Base-by-base conservation (phyloP, 2,113 vertebrate genomes). In the Shinisaurus crocodilurus region DNA sequence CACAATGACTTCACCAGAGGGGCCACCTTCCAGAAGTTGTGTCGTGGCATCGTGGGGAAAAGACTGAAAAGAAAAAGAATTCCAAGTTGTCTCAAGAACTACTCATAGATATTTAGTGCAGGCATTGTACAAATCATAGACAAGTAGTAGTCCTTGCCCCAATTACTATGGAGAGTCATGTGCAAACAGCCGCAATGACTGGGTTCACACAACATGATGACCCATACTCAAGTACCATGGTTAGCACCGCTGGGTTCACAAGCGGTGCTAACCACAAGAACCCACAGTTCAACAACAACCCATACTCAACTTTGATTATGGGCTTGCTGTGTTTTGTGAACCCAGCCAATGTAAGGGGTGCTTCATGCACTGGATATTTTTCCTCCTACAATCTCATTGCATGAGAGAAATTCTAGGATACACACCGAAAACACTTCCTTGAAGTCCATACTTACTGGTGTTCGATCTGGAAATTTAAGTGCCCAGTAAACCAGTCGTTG, bases 1-100 rank as follows among this genome's bases (percentile, higher is more conserved):
- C 99, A 99, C 45, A 99, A 94, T 0, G 97, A 94, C 63, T 94
- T 97, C 92, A 99, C 98, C 86, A 96, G 94, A 0, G 98, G 98
- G 25, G 98, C 97, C 76, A 97, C 97, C 88, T 90, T 97, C 94
- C 96, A 96, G 96, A 98, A 99, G 96, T 98, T 99, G 96, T 99
- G 98, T 13, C 98, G 97, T 0, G 98, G 98, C 99, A 99, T 99
- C 0, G 96, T 98, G 34, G 99, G 98, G 94, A 99, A 99, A 90
- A 98, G 96, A 93, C 98, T 97, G 89, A 67, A 0, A 45, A 37
- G 43, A 82, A 20, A 60, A 0, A 72, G 6, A 18, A 82, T 72
- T 70, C 23, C 18, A 54, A 45, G 9, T 27, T 54, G 67, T 6
- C 34, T 48, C 32, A 37, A 34, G 27, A 18, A 63, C 40, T 77